A percentile compares a stretch with the other conserved stretches of the same genome.
These are phyloP conservation scores for Glareola pratincola DNA, from an alignment of 2,113 vertebrate genomes.

Conservation along the genomic window DNA sequence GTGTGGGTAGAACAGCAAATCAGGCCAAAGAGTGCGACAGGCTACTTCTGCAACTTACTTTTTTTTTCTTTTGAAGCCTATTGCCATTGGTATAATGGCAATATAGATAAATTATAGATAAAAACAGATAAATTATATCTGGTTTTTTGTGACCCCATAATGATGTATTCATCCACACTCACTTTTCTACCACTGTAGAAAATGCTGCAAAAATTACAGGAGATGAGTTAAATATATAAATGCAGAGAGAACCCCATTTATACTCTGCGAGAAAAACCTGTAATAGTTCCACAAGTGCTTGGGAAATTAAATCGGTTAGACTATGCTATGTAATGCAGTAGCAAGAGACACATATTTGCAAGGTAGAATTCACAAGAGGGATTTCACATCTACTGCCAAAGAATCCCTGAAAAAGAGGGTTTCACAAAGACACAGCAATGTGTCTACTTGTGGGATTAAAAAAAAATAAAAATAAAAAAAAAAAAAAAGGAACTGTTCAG, in stretches of 20 bases:
- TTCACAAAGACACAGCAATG: neutral
- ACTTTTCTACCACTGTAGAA: neutral
- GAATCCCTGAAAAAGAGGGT: neutral
- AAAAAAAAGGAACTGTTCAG: neutral
- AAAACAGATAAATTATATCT: no score
- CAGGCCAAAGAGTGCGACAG: neutral
- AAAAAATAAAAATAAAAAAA: neutral
- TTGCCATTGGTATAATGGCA: neutral
- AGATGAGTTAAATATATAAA: neutral
- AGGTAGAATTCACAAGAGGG: neutral
- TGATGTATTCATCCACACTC: neutral
- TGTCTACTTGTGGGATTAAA: neutral
- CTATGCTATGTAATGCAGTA: neutral
- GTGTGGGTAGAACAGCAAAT: neutral
- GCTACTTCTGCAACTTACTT: neutral
- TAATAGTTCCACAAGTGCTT: neutral
- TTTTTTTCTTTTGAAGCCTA: neutral
- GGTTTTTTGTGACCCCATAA: neutral
- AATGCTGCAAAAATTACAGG: neutral
- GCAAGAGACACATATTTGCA: neutral
- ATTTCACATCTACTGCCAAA: neutral
- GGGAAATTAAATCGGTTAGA: neutral
- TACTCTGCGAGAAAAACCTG: neutral
- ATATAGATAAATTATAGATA: no score
- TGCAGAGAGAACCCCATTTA: neutral